Conservation (phyloP, 2,113 vertebrate species). For the Hyperopisus bebe region DNA sequence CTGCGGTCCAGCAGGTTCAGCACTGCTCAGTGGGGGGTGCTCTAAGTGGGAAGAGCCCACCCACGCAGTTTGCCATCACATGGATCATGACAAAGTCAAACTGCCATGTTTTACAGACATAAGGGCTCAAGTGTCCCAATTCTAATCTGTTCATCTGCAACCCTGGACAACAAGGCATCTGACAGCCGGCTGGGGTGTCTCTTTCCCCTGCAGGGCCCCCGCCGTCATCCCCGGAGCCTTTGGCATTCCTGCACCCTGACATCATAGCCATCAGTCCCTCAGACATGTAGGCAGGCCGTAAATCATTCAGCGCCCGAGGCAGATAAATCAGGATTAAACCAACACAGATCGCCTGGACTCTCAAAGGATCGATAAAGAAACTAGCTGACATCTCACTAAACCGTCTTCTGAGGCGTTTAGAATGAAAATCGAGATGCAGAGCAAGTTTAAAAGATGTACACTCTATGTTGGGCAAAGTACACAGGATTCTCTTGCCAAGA, state of each 20-base stretch:
- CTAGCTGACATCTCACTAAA: neutral
- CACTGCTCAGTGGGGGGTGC: neutral
- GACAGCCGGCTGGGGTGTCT: neutral
- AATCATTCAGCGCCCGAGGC: neutral
- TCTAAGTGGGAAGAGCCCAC: neutral
- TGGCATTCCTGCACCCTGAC: neutral
- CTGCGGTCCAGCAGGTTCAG: neutral
- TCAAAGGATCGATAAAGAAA: neutral
- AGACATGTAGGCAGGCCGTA: neutral
- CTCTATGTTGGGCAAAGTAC: neutral
- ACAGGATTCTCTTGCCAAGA: neutral
- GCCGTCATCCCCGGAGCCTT: neutral
- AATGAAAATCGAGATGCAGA: neutral
- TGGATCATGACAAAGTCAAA: neutral
- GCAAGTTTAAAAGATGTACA: neutral
- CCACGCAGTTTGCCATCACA: neutral
- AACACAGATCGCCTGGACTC: neutral
- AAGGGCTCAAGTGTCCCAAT: neutral
- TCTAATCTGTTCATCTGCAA: neutral
- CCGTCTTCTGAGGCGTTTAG: neutral
- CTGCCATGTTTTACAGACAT: neutral
- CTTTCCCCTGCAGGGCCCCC: neutral
- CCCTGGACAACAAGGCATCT: neutral
- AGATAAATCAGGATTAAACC: neutral
- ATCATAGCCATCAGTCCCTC: neutral